Evolutionary conservation across 2,888 invertebrate species (phyloP).

Genomic region (Hyposoter didymator): DNA sequence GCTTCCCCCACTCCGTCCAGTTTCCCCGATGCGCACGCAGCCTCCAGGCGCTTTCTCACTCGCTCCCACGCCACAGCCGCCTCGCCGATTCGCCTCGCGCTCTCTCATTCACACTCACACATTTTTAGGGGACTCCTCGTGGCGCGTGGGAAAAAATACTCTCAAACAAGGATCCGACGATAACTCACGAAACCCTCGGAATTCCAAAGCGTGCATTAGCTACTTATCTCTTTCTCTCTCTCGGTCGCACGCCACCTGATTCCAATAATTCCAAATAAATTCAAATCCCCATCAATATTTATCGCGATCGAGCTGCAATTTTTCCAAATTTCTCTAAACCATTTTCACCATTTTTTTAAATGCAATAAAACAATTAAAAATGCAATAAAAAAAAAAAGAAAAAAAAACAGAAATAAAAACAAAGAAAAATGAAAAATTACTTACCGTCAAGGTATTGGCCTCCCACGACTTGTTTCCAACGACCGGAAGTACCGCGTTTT

Average conservation of each 20-base stretch:
- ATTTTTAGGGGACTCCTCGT: conserved; percentile 10
- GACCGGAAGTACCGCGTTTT: conserved; percentile 54
- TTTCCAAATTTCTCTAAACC: neutral
- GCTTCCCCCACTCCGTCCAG: neutral
- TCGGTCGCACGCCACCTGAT: neutral
- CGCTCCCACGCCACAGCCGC: neutral
- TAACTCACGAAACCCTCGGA: conserved; percentile 62
- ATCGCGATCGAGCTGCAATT: neutral
- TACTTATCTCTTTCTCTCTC: conserved; percentile 35
- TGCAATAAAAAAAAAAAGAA: neutral
- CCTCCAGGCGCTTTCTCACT: neutral
- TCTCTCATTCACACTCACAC: conserved; percentile 8
- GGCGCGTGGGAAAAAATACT: conserved; percentile 61
- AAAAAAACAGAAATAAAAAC: neutral
- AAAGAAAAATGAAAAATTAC: neutral
- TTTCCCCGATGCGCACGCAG: neutral
- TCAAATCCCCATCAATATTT: neutral
- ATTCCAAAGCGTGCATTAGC: conserved; percentile 61
- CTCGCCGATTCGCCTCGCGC: neutral
- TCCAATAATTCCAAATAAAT: conserved; percentile 6
- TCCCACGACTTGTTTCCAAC: conserved; percentile 42
- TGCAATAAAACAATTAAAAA: neutral
- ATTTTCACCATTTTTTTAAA: neutral
- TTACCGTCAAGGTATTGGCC: conserved; percentile 56
- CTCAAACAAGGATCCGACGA: conserved; percentile 65